A percentile compares a stretch with the other conserved stretches of the same genome.
Conservation (phyloP, 2,113 vertebrate genomes). For the Corythornis madagascariensis region DNA sequence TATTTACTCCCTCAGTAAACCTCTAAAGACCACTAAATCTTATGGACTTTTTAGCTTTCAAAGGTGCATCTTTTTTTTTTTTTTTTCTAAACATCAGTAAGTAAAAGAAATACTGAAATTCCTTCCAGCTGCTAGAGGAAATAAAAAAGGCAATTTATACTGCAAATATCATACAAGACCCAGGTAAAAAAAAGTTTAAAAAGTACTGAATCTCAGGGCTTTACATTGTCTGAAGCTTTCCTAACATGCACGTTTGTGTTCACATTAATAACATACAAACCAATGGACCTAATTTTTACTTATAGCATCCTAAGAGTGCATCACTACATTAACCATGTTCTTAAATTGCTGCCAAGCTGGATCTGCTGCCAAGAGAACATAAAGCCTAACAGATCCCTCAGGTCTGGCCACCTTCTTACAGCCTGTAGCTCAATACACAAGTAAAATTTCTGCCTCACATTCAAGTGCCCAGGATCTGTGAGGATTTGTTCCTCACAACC, state of each 20-base stretch:
- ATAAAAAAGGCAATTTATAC: background rate
- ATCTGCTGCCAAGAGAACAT: background rate
- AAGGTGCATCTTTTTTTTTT: background rate
- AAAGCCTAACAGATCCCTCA: background rate
- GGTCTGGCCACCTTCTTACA: background rate
- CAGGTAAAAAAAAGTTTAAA: background rate
- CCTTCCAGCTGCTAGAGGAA: background rate
- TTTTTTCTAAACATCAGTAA: background rate
- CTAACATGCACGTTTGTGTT: background rate
- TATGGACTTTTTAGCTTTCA: background rate
- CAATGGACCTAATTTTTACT: background rate
- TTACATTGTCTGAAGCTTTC: background rate
- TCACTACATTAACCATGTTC: background rate
- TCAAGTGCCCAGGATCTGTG: background rate
- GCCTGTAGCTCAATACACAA: fast-evolving
- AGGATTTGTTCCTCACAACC: background rate
- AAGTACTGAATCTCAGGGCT: background rate
- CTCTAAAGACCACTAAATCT: slow-evolving; percentile 7
- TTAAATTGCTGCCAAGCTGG: background rate
- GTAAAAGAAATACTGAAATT: background rate
- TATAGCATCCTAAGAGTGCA: background rate
- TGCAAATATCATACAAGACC: background rate
- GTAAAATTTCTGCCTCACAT: background rate
- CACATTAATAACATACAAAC: background rate
- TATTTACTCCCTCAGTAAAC: background rate